phyloP scores from a whole-genome alignment of 2,888 invertebrate species.

The Cataglyphis altisquamis region DNA sequence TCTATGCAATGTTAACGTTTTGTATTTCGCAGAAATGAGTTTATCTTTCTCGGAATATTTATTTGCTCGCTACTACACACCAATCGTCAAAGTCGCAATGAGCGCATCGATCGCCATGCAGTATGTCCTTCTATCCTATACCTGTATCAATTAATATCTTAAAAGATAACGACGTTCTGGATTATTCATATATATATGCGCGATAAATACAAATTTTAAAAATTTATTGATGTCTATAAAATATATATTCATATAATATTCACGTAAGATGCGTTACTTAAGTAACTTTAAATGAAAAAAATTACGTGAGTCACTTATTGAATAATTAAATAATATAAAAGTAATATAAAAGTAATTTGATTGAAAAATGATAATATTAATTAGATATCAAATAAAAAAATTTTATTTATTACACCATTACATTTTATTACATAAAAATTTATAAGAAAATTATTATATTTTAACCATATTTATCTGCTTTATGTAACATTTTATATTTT shows the following conservation, averaged over 20 bases:
- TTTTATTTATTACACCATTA: background rate
- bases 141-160: no score
- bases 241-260: background rate
- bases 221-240: background rate
- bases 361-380: background rate
- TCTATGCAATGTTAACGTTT: background rate
- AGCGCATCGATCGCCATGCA: background rate
- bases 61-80: background rate
- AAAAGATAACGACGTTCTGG: background rate
- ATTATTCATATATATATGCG: background rate
- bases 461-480: background rate
- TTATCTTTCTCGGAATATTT: conserved; percentile 41
- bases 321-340: background rate
- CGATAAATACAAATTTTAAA: background rate
- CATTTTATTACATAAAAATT: background rate
- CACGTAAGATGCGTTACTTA: background rate
- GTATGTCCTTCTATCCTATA: background rate
- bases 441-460: background rate
- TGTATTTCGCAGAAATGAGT: conserved; percentile 43
- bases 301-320: background rate
- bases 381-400: background rate
- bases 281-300: background rate
- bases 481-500: background rate
- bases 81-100: background rate
- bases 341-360: background rate